Evolutionary conservation across 2,888 invertebrate genomes (phyloP).

Genomic region (Taenaris catops): DNA sequence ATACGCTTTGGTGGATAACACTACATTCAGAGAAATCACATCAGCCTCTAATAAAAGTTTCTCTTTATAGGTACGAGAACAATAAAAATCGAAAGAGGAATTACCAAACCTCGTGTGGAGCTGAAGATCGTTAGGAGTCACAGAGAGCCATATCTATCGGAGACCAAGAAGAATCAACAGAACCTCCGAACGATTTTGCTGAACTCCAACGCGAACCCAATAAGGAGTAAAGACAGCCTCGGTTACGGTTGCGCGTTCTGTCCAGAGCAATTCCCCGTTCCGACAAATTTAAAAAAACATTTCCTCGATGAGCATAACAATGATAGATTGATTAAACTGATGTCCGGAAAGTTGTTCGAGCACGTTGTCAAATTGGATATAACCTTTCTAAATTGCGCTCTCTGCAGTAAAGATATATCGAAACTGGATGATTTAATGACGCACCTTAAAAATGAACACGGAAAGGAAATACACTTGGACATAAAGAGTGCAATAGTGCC

Average conservation of each 20-base stretch:
- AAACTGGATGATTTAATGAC: slow-evolving; percentile 35
- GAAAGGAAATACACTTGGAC: slow-evolving; percentile 34
- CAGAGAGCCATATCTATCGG: slow-evolving; percentile 23
- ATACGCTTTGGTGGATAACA: too few species aligned
- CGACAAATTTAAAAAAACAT: slow-evolving; percentile 41
- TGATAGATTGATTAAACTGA: slow-evolving; percentile 34
- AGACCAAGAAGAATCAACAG: slow-evolving; percentile 33
- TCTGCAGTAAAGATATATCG: slow-evolving; percentile 35
- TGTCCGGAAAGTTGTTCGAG: slow-evolving; percentile 33
- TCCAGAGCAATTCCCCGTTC: slow-evolving; percentile 33
- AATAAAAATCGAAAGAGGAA: slow-evolving; percentile 29
- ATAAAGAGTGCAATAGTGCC: slow-evolving; percentile 47
- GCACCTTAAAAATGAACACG: slow-evolving; percentile 37
- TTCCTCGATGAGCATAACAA: slow-evolving; percentile 42
- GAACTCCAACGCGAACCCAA: slow-evolving; percentile 48
- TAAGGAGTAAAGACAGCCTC: slow-evolving; percentile 35
- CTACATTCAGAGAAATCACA: too few species aligned
- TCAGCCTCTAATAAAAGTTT: slow-evolving; percentile 30
- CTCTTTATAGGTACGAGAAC: slow-evolving; percentile 43
- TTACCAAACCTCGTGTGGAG: slow-evolving; percentile 29
- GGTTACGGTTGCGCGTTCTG: slow-evolving; percentile 48
- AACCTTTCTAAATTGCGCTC: slow-evolving; percentile 39
- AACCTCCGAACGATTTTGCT: slow-evolving; percentile 40
- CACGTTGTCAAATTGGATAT: slow-evolving; percentile 47
- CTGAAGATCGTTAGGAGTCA: slow-evolving; percentile 32